Evolutionary conservation across 2,888 invertebrate genomes (phyloP), one percentile per base, ranked within the genome.

Genomic region (Gastracanthus pulcherrimus): DNA sequence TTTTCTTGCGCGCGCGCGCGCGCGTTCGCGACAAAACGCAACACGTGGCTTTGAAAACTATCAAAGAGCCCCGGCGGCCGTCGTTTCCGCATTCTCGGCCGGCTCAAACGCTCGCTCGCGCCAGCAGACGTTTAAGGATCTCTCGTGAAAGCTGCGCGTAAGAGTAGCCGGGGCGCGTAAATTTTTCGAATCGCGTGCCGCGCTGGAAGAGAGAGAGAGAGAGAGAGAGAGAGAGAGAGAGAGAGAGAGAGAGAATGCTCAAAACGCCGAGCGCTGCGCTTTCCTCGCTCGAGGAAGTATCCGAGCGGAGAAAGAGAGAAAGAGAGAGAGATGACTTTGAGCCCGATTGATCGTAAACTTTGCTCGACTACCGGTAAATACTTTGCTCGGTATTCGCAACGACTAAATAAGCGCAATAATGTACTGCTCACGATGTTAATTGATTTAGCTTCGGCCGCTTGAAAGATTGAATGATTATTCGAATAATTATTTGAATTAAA

Each of bases 31-130:
- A 60, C 60, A 60, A 76, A 48, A 62, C 62, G 48, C 75, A 19
- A 58, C 71, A 23, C 62, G 60, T 60, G 72, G 51, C 62, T 62
- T 64, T 62, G 81, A 75, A 64, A 66, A 67, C 3, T 74, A 69
- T 64, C 74, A 75, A 74, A 69, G 74, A 60, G 55, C 26, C 16
- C n/a, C n/a, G n/a, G n/a, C n/a, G n/a, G n/a, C n/a, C 29, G 62
- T 23, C 55, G 41, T 55, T 82, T 82, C 78, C 81, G 81, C 81
- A 75, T 82, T 82, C 81, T 23, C 71, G 11, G 23, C 2, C 55
- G 55, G 26, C 66, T 66, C 60, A 55, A 26, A 26, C 16, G 60
- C 66, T 38, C 38, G 31, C 23, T 19, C n/a, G n/a, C n/a, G n/a
- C 4, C 38, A 38, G 31, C 51, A 41, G 51, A 66, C 80, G 66